Conservation (phyloP, 2,888 invertebrate genomes). For the Andrena fulva region DNA sequence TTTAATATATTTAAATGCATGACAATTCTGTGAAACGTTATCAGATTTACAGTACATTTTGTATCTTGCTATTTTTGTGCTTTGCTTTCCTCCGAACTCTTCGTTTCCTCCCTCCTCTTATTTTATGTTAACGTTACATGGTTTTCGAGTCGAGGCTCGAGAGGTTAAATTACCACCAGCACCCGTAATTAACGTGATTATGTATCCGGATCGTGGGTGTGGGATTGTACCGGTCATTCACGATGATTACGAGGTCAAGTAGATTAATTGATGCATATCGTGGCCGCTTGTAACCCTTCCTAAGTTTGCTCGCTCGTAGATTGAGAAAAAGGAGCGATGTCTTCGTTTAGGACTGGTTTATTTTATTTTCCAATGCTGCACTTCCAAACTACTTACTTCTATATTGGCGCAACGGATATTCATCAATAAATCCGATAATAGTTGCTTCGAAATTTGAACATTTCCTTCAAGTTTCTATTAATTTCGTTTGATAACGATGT, state of each 20-base stretch:
- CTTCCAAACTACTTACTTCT: background rate
- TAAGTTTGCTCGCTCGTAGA: background rate
- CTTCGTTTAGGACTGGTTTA: slow-evolving; percentile 1
- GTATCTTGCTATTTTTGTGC: too few relatives aligned
- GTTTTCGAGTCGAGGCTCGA: slow-evolving; percentile 8
- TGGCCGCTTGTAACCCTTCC: slow-evolving; percentile 30
- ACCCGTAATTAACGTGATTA: slow-evolving; percentile 71
- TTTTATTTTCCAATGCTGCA: background rate
- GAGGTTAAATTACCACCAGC: slow-evolving; percentile 63
- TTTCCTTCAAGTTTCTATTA: too few relatives aligned
- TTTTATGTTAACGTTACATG: slow-evolving; percentile 11
- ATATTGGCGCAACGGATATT: too few relatives aligned
- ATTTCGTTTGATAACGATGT: too few relatives aligned
- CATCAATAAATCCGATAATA: too few relatives aligned
- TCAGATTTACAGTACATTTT: too few relatives aligned
- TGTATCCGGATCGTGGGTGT: slow-evolving; percentile 79
- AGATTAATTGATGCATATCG: slow-evolving; percentile 78
- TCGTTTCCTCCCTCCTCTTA: background rate
- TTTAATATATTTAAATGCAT: too few relatives aligned
- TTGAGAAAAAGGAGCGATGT: background rate
- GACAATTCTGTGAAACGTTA: too few relatives aligned
- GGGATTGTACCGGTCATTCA: slow-evolving; percentile 72
- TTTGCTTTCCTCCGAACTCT: background rate
- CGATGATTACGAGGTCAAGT: slow-evolving; percentile 78
- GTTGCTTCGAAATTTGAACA: too few relatives aligned